Evolutionary conservation across 2,113 vertebrate species (phyloP), one percentile per base, ranked within the genome.

Genomic region (Rhinoderma darwinii): DNA sequence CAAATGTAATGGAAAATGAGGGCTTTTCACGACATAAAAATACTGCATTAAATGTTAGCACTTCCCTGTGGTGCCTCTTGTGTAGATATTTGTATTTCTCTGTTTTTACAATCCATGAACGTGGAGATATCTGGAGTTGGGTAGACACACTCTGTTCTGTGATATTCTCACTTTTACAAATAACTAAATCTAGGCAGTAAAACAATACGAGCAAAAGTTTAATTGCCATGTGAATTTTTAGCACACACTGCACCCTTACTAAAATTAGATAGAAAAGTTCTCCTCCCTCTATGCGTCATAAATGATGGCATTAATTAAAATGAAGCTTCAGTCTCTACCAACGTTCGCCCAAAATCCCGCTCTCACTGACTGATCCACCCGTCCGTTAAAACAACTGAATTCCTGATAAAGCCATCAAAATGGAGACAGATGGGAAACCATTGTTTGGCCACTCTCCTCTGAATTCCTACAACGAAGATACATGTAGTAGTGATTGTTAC

Each of bases 21-120:
- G 47, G 8, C 75, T 51, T 78, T 54, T 78, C 27, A 54, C 9
- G 0, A 78, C 47, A 78, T 18, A 78, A 78, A 78, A 78, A 78
- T 51, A 78, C 41, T 7, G 12, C 27, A 22, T 22, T 50, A 77
- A 30, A 51, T 9, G 1, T 54, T 22, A 78, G 15, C 27, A 30
- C 27, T 51, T 35, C 75, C 75, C 44, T 5, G 75, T 37, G 75
- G 75, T 30, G 75, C 44, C 73, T 32, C 39, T 75, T 47, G 73
- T 75, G 73, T 17, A 75, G 73, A 44, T 77, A 72, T 50, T 54
- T 78, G 47, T 35, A 47, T 32, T 11, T 78, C 68, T 54, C 15
- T 51, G 41, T 32, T 70, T 1, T 25, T 70, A 22, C 30, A 51
- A 2, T 32, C 15, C 8, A 35, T 72, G 50, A 51, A 30, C 47